Evolutionary conservation across 2,888 invertebrate species (phyloP), one percentile per base, ranked within the genome.

Genomic region (Scaptomyza tumidula): DNA sequence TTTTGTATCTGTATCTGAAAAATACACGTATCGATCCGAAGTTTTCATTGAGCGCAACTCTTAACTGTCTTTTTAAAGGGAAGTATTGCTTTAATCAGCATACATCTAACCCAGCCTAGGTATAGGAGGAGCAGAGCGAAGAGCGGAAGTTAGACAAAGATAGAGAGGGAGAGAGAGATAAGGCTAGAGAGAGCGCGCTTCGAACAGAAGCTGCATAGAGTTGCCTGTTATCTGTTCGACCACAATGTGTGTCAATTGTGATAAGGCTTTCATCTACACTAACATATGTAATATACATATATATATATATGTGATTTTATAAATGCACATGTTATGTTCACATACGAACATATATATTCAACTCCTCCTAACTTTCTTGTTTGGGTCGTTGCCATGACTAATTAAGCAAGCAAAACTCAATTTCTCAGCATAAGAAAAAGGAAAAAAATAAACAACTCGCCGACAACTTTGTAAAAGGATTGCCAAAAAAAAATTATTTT

Each of bases 381-480:
- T 48, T 27, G 33, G 27, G 45, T 10, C 58, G 39, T 58, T 68
- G 78, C 78, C 86, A 80, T 83, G 82, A 83, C 82, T 84, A 83
- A 83, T 83, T 83, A 86, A 74, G 71, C 73, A 84, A 72, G 66
- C 71, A 73, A 67, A 76, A 84, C 71, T 76, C 74, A 78, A 86
- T 73, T 76, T 83, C 79, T 74, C 66, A 78, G 84, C 84, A 83
- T 80, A 80, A 74, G 82, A 77, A 39, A 39, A 37, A n/a, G 1
- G 3, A 1, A 24, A 24, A 24, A 35, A 37, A n/a, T 6, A 6
- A 7, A 39, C 9, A 39, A 86, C 57, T 55, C 76, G 84, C 86
- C 82, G 84, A 86, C 84, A 82, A 83, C 80, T 68, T 83, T 86
- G 82, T 86, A 76, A 86, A 80, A 80, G 71, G 76, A 78, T 78